Evolutionary conservation across 2,797 vertebrate species (phyloP).

Genomic region (Acrossocheilus fasciatus): DNA sequence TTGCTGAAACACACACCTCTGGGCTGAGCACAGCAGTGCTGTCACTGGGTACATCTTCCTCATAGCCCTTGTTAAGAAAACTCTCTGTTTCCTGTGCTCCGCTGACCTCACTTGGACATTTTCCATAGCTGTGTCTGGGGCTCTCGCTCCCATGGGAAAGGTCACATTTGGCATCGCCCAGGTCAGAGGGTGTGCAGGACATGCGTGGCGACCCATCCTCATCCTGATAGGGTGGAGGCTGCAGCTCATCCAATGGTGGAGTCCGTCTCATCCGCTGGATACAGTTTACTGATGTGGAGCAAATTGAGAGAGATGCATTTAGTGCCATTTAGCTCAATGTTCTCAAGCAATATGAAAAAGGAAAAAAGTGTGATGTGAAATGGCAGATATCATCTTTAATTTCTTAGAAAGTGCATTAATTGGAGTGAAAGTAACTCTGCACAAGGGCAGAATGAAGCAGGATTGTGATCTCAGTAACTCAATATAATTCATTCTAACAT

Average conservation of each 20-base stretch:
- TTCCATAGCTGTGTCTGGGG: slow-evolving; percentile 88
- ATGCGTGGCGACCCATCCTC: slow-evolving; percentile 94
- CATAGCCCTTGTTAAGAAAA: slow-evolving; percentile 93
- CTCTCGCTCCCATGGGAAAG: slow-evolving; percentile 91
- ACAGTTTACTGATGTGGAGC: slow-evolving; percentile 83
- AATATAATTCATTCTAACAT: not conserved
- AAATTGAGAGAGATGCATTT: slow-evolving; percentile 45
- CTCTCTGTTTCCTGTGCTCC: slow-evolving; percentile 87
- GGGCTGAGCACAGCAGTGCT: slow-evolving; percentile 95
- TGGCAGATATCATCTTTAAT: not conserved
- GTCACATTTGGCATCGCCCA: slow-evolving; percentile 92
- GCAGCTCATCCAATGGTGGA: slow-evolving; percentile 93
- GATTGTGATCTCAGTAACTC: not conserved
- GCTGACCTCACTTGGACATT: slow-evolving; percentile 93
- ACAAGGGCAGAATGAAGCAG: not conserved
- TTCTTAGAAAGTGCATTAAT: not conserved
- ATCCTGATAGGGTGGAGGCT: slow-evolving; percentile 95
- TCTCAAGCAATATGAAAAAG: not conserved
- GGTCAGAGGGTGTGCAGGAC: slow-evolving; percentile 92
- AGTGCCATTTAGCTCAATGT: not conserved
- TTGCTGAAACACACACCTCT: slow-evolving; percentile 78
- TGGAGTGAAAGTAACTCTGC: not conserved
- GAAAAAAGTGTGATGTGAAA: not conserved
- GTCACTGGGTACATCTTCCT: slow-evolving; percentile 96
- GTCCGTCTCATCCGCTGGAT: slow-evolving; percentile 98